A percentile compares a stretch with the other conserved stretches of the same genome.
Evolutionary conservation across 2,113 vertebrate genomes (phyloP).

Genomic region (Geothlypis trichas): DNA sequence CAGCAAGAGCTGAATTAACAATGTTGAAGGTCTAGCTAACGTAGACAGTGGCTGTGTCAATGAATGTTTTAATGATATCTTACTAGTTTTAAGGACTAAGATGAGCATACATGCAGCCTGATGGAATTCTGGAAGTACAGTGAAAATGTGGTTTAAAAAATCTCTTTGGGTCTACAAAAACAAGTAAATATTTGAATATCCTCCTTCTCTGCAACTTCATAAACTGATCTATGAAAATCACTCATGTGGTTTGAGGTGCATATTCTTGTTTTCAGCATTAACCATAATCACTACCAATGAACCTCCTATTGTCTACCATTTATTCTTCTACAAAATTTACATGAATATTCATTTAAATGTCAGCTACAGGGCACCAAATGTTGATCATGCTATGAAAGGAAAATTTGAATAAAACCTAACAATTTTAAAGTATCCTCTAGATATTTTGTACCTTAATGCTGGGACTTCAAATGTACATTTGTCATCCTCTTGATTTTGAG

Average conservation of each 20-base stretch:
- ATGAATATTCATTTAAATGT: not conserved
- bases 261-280: not conserved
- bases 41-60: not conserved
- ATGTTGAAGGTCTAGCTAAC: conserved; percentile 31
- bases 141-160: not conserved
- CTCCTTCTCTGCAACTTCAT: not conserved
- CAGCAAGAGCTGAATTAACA: conserved; percentile 49
- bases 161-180: not conserved
- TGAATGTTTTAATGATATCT: conserved; percentile 27
- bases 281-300: not conserved
- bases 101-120: not conserved
- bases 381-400: not conserved
- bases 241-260: not conserved
- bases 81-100: conserved; percentile 9
- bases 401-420: not conserved
- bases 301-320: not conserved
- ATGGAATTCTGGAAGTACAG: conserved; percentile 30
- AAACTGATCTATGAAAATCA: not conserved
- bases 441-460: not conserved
- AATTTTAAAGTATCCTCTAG: not conserved
- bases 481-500: not conserved
- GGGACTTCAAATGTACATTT: not conserved
- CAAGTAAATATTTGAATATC: not conserved
- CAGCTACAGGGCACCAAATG: not conserved
- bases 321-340: not conserved